Evolutionary conservation across 1,140 invertebrate genomes (phyloP).

Genomic region (Brachionus sp.): DNA sequence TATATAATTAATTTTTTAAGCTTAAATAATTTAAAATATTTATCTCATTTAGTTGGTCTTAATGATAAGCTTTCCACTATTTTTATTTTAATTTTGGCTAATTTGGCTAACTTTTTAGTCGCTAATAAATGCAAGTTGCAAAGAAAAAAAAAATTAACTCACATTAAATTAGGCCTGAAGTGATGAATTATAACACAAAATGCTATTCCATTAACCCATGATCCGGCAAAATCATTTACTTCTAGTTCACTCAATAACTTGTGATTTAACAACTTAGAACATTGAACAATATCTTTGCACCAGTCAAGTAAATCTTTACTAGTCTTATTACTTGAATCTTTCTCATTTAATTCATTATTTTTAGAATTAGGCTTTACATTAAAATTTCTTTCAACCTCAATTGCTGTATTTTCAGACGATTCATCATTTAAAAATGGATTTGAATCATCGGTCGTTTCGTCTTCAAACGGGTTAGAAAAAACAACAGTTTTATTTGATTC

Average conservation of each 20-base stretch:
- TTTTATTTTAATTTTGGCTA: too few relatives aligned
- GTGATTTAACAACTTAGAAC: neutral
- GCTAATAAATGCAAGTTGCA: too few relatives aligned
- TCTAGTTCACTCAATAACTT: constrained; percentile 20
- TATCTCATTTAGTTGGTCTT: too few relatives aligned
- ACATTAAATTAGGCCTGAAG: constrained; percentile 44
- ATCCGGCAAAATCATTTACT: constrained; percentile 42
- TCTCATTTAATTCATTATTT: neutral
- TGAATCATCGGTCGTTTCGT: neutral
- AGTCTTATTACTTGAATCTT: neutral
- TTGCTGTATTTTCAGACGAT: neutral
- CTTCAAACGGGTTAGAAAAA: neutral
- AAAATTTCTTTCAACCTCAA: constrained; percentile 10
- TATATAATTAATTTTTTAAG: too few relatives aligned
- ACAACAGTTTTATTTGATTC: neutral
- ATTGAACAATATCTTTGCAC: constrained; percentile 27
- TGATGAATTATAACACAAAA: constrained; percentile 47
- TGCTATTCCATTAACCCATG: constrained; percentile 47
- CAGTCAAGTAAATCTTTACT: constrained; percentile 22
- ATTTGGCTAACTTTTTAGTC: too few relatives aligned
- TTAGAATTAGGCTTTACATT: neutral
- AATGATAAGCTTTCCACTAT: too few relatives aligned
- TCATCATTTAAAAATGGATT: constrained; percentile 31
- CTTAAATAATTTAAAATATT: too few relatives aligned
- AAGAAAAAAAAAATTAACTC: neutral